Evolutionary conservation across 2,888 invertebrate genomes (phyloP), one percentile per base, ranked within the genome.

Genomic region (Torymus tubicola): DNA sequence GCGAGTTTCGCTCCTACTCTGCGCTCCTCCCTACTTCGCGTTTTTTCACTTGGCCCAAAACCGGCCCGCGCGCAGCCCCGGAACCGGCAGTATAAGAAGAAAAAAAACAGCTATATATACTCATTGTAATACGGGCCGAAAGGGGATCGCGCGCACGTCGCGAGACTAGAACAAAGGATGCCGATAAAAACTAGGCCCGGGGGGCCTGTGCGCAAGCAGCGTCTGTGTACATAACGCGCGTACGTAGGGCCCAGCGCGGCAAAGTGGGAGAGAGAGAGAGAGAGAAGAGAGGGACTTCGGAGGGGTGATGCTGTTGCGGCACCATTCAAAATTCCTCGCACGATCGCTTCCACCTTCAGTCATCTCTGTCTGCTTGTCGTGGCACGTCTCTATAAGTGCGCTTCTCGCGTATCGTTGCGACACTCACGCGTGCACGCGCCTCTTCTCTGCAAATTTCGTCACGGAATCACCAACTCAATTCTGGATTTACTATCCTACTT

Each of bases 131-230:
- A 86, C 80, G 86, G 42, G 42, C 85, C 83, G 86, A 85, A 85
- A 85, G 87, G 88, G 87, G 80, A 64, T 85, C 85, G 63, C 53
- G 67, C 61, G 16, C 61, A 83, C 83, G 81, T 85, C 78, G 85
- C 83, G 86, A 86, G 86, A 86, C 88, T 90, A 90, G 90, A 90
- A 90, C 90, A 90, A 90, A 89, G 88, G 78, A 72, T 70, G 42
- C 82, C 86, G 88, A 88, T 89, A 90, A 89, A 90, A 90, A 89
- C 86, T 89, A 87, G 87, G 87, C 86, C 86, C 84, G 87, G 86
- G 87, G 31, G 31, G 31, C 4, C 4, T 5, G 42, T 1, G 8
- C 42, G 42, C 42, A 42, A 42, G 42, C 42, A 42, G 42, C 42
- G 42, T 8, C 42, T 42, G 8, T 42, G 42, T 42, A 42, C 42